Conservation (phyloP, 2,113 vertebrate species). For the Cyanistes caeruleus region DNA sequence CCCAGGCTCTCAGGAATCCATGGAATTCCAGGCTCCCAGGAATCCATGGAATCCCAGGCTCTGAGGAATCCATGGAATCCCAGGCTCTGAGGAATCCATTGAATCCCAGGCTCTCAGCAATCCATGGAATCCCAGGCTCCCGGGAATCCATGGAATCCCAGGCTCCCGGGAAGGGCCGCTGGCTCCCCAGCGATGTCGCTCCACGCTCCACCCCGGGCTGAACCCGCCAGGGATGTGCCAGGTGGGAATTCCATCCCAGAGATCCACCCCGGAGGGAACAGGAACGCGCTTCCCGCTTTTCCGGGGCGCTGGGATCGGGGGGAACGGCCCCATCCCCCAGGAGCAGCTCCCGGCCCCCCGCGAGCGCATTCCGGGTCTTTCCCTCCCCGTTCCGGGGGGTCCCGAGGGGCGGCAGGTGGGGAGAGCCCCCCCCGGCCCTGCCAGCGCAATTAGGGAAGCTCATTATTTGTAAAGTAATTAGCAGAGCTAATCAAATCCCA, state of each 20-base stretch:
- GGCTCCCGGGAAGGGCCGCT: not conserved
- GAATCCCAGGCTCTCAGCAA: too few relatives aligned
- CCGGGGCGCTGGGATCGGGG: not conserved
- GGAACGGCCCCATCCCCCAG: rapidly evolving
- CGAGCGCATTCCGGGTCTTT: rapidly evolving
- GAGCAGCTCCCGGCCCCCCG: rapidly evolving
- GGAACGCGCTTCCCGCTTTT: not conserved
- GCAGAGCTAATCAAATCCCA: not conserved
- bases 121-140: too few relatives aligned
- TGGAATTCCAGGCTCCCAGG: too few relatives aligned
- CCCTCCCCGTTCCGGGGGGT: rapidly evolving
- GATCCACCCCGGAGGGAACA: not conserved
- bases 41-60: too few relatives aligned
- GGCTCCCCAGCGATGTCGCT: not conserved
- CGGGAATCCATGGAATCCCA: too few relatives aligned
- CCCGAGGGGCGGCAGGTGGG: not conserved
- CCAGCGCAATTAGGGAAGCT: slow-evolving; percentile 16
- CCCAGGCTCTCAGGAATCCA: too few relatives aligned
- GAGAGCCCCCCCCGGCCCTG: not conserved
- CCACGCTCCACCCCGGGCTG: not conserved
- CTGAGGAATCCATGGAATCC: too few relatives aligned
- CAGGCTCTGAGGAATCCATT: too few relatives aligned
- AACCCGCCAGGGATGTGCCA: not conserved
- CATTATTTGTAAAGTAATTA: slow-evolving; percentile 24
- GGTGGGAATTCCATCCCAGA: not conserved